A percentile compares a stretch with the other conserved stretches of the same genome.
phyloP scores from a whole-genome alignment of 2,888 invertebrate genomes.

The Epinotia ramella region DNA sequence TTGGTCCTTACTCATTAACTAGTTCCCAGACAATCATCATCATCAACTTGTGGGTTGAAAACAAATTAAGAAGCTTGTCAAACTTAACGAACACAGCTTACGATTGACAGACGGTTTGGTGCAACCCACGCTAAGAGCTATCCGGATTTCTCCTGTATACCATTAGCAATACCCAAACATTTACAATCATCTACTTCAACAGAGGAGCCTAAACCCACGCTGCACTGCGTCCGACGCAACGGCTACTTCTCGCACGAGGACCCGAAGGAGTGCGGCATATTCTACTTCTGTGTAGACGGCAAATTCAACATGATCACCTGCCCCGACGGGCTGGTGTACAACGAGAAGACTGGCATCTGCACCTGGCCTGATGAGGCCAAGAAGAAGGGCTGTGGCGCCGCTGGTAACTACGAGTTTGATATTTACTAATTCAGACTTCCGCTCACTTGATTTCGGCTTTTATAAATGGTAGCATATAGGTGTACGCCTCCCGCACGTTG shows the following conservation, averaged over 20 bases:
- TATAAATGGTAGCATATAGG: no score
- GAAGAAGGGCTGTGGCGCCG: constrained; percentile 93
- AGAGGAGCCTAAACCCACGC: constrained; percentile 90
- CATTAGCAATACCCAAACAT: neutral
- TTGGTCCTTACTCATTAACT: no score
- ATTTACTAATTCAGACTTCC: neutral
- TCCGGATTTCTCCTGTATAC: no score
- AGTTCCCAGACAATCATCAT: no score
- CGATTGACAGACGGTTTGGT: no score
- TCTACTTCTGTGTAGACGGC: constrained; percentile 96
- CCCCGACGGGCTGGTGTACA: constrained; percentile 94
- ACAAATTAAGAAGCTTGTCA: no score
- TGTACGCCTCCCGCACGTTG: no score
- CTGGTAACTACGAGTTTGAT: constrained; percentile 78
- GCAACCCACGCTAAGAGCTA: no score
- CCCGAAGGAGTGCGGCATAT: constrained; percentile 91
- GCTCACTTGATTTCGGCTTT: neutral
- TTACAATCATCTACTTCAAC: constrained; percentile 47
- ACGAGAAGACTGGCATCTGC: constrained; percentile 95
- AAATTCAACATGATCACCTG: constrained; percentile 96
- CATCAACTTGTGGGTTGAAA: no score
- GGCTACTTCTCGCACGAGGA: constrained; percentile 96
- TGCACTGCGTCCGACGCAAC: constrained; percentile 92
- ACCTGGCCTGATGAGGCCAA: constrained; percentile 97
- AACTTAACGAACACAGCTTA: no score